A percentile compares a stretch with the other conserved stretches of the same genome.
phyloP scores from a whole-genome alignment of 1,140 invertebrate genomes.

The Zaprionus capensis region DNA sequence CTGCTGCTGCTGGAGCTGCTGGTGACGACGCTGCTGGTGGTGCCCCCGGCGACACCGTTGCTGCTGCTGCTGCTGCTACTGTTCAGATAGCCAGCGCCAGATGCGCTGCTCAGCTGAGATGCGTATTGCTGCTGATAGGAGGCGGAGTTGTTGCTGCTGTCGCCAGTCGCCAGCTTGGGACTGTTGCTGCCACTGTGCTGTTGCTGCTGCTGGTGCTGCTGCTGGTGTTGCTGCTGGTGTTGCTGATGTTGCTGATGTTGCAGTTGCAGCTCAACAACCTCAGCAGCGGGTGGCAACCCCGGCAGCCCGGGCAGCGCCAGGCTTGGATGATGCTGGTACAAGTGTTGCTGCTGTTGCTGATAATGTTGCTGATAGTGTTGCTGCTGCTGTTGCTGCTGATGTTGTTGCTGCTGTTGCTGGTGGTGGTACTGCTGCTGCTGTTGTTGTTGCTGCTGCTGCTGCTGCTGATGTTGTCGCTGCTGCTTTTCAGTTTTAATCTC shows the following conservation, averaged over 20 bases:
- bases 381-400: constrained; percentile 65
- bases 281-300: constrained; percentile 73
- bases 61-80: constrained; percentile 61
- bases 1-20: constrained; percentile 66
- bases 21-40: constrained; percentile 56
- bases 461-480: constrained; percentile 85
- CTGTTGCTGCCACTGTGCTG: constrained; percentile 62
- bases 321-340: constrained; percentile 81
- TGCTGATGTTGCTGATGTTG: constrained; percentile 58
- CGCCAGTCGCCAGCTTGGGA: constrained; percentile 61
- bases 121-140: constrained; percentile 82
- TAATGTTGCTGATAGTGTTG: constrained; percentile 64
- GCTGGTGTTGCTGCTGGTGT: constrained; percentile 57
- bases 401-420: constrained; percentile 60
- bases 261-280: constrained; percentile 68
- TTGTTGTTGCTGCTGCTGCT: constrained; percentile 51
- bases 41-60: constrained; percentile 53
- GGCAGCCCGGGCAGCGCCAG: constrained; percentile 62
- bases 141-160: constrained; percentile 79
- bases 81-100: constrained; percentile 67
- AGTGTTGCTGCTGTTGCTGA: constrained; percentile 73
- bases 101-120: constrained; percentile 74
- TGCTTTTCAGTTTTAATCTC: constrained; percentile 88
- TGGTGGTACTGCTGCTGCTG: constrained; percentile 65
- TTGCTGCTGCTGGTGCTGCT: constrained; percentile 47